Conservation (phyloP, 2,888 invertebrate genomes). For the Campaea margaritaria region DNA sequence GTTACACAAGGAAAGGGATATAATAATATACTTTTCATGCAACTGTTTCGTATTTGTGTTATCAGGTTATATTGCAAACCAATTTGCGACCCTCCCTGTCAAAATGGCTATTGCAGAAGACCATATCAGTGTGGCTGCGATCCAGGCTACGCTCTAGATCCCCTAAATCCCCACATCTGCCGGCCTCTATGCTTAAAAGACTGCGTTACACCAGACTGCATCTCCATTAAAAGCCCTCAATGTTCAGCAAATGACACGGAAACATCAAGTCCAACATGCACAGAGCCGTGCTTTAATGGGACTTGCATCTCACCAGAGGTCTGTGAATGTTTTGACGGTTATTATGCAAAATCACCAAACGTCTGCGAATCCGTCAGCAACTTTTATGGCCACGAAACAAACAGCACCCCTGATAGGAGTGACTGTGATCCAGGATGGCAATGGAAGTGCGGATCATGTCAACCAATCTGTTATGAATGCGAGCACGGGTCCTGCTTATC, state of each 20-base stretch:
- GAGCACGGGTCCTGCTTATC: slow-evolving; percentile 37
- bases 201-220: slow-evolving; percentile 42
- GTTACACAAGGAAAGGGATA: too few species aligned
- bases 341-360: slow-evolving; percentile 5
- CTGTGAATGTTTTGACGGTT: slow-evolving; percentile 50
- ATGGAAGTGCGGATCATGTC: slow-evolving; percentile 28
- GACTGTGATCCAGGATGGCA: slow-evolving; percentile 32
- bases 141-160: slow-evolving; percentile 39
- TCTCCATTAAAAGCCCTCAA: slow-evolving; percentile 27
- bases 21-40: too few species aligned
- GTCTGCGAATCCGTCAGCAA: slow-evolving; percentile 21
- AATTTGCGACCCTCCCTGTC: slow-evolving; percentile 43
- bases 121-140: slow-evolving; percentile 47
- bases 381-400: slow-evolving; percentile 26
- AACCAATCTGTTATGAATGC: slow-evolving; percentile 29
- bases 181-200: slow-evolving; percentile 43
- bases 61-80: slow-evolving; percentile 44
- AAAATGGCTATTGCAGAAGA: slow-evolving; percentile 45
- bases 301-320: slow-evolving; percentile 49
- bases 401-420: slow-evolving; percentile 15
- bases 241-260: slow-evolving; percentile 1
- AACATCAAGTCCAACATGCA: slow-evolving; percentile 3
- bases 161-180: slow-evolving; percentile 32
- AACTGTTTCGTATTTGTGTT: slow-evolving; percentile 26
- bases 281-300: slow-evolving; percentile 43